phyloP scores from a whole-genome alignment of 2,797 vertebrate genomes.

The Psittacula derbiana region DNA sequence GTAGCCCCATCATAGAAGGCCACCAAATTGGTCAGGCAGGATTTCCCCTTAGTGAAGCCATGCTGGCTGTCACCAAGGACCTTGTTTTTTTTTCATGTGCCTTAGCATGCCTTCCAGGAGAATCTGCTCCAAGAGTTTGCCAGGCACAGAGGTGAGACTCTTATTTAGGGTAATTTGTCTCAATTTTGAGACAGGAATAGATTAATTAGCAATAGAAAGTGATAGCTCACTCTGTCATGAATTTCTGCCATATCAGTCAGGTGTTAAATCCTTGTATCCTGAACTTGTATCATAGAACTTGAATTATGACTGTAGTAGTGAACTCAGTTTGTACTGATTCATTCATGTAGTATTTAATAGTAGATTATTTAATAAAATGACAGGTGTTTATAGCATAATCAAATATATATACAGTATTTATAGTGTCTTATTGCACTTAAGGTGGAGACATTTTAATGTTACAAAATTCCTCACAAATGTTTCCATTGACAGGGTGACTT shows the following conservation, averaged over 20 bases:
- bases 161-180: background rate
- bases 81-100: too few relatives aligned
- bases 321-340: background rate
- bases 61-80: too few relatives aligned
- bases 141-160: too few relatives aligned
- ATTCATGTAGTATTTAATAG: background rate
- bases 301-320: background rate
- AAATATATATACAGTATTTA: background rate
- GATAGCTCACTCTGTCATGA: background rate
- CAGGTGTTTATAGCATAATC: background rate
- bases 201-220: background rate
- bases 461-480: background rate
- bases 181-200: background rate
- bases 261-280: background rate
- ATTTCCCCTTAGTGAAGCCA: too few relatives aligned
- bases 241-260: background rate
- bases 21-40: too few relatives aligned
- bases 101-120: too few relatives aligned
- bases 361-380: background rate
- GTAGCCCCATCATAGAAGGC: too few relatives aligned
- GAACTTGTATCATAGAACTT: background rate
- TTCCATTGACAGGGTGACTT: background rate
- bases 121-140: too few relatives aligned
- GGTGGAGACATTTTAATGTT: background rate
- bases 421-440: background rate